A percentile compares a stretch with the other conserved stretches of the same genome.
Evolutionary conservation across 1,140 invertebrate genomes (phyloP).

Genomic region (Cydia fagiglandana): DNA sequence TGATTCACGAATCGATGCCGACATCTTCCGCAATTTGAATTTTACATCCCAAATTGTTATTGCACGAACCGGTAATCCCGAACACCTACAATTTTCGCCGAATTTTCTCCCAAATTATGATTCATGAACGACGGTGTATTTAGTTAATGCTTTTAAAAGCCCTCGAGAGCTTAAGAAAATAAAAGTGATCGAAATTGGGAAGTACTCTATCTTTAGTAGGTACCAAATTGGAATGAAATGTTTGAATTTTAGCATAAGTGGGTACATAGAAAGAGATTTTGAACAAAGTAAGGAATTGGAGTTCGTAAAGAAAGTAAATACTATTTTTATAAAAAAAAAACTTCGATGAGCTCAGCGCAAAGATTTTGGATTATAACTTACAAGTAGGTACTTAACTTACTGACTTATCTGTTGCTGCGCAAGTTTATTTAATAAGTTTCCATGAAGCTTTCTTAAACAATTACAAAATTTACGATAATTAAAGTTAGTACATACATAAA

Average conservation of each 20-base stretch:
- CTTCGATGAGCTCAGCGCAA: too few relatives aligned
- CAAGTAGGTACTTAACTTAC: too few relatives aligned
- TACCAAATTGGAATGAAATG: background rate
- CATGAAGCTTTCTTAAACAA: too few relatives aligned
- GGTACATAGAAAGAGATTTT: background rate
- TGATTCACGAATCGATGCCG: constrained; percentile 1
- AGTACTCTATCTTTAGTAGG: background rate
- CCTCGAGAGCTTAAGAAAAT: background rate
- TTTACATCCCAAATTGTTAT: constrained; percentile 31
- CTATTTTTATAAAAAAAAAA: too few relatives aligned
- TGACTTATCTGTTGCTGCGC: too few relatives aligned
- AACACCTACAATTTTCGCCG: constrained; percentile 17
- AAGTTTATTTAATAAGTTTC: too few relatives aligned
- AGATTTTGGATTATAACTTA: too few relatives aligned
- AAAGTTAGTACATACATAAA: too few relatives aligned
- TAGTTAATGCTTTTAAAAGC: constrained; percentile 28
- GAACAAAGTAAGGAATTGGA: too few relatives aligned
- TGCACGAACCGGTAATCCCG: constrained; percentile 25
- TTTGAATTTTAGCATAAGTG: too few relatives aligned
- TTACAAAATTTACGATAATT: too few relatives aligned
- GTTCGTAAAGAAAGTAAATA: too few relatives aligned
- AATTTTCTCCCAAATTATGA: constrained; percentile 19
- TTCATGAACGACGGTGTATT: constrained; percentile 28
- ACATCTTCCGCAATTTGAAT: constrained; percentile 28
- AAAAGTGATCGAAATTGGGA: constrained; percentile 5